These are phyloP conservation scores for Pygmarrhopalites habei DNA, from an alignment of 1,140 invertebrate genomes.

Conservation along the genomic window DNA sequence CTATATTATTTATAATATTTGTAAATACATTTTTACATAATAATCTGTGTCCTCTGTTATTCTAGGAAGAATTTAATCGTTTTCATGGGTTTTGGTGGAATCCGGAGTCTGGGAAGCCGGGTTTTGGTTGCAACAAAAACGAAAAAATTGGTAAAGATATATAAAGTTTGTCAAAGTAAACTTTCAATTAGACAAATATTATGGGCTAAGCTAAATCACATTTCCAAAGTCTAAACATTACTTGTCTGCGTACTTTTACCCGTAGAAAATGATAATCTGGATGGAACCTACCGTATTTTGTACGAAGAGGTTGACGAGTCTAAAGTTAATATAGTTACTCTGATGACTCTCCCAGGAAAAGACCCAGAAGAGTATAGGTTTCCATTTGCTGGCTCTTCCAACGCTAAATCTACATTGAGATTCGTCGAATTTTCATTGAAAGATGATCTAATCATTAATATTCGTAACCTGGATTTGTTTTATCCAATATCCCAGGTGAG, in stretches of 20 bases:
- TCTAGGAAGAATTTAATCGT: conserved; percentile 95
- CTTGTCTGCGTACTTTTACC: no score
- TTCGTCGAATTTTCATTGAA: conserved; percentile 74
- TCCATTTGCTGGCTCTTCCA: conserved; percentile 79
- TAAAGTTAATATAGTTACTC: conserved; percentile 82
- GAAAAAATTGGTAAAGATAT: no score
- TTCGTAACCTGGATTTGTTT: conserved; percentile 61
- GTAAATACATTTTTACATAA: no score
- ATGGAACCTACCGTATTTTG: conserved; percentile 75
- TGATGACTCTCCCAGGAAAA: conserved; percentile 54
- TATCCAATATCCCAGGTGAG: conserved; percentile 59
- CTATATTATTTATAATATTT: no score
- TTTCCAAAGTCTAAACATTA: no score
- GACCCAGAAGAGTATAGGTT: conserved; percentile 58
- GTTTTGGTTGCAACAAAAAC: no score
- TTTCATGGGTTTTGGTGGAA: conserved; percentile 98
- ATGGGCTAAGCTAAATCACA: no score
- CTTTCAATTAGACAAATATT: no score
- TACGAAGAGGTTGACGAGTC: conserved; percentile 96
- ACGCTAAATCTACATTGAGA: conserved; percentile 81
- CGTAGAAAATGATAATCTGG: no score
- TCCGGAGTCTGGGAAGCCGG: no score
- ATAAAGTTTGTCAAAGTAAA: no score
- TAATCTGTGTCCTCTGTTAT: no score
- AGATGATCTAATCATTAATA: conserved; percentile 58